Evolutionary conservation across 1,140 invertebrate genomes (phyloP).

Genomic region (Drosophila simulans): DNA sequence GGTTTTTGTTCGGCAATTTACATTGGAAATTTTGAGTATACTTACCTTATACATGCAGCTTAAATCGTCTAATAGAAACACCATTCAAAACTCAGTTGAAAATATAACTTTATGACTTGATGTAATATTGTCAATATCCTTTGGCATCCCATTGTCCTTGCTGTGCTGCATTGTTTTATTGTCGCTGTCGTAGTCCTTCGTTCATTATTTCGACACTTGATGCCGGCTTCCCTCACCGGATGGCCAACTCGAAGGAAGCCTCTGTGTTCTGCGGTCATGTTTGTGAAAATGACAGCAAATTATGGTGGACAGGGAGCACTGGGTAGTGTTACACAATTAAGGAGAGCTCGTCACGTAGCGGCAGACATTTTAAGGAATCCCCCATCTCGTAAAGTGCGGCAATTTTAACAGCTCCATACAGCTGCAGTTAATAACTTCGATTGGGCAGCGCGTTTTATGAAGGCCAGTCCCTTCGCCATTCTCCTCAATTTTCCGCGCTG

Average conservation of each 20-base stretch:
- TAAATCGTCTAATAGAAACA: too few relatives aligned
- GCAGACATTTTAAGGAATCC: conserved; percentile 9
- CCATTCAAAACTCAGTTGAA: too few relatives aligned
- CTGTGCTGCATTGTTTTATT: conserved; percentile 38
- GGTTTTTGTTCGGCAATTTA: too few relatives aligned
- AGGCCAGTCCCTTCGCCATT: background rate
- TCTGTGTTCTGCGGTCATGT: conserved; percentile 26
- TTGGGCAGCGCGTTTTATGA: conserved; percentile 35
- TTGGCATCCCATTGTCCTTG: conserved; percentile 19
- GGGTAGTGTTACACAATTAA: conserved; percentile 49
- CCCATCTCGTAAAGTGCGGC: conserved; percentile 37
- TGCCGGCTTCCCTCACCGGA: conserved; percentile 10
- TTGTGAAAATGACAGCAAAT: conserved; percentile 52
- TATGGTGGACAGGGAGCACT: conserved; percentile 33
- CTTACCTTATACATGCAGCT: too few relatives aligned
- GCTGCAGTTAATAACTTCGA: conserved; percentile 79
- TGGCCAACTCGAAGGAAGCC: conserved; percentile 7
- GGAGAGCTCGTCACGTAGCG: conserved; percentile 25
- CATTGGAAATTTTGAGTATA: too few relatives aligned
- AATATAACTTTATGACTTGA: too few relatives aligned
- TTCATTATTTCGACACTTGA: conserved; percentile 62
- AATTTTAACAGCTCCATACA: conserved; percentile 56
- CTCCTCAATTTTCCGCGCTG: conserved; percentile 49
- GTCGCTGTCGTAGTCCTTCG: conserved; percentile 34
- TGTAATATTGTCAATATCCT: too few relatives aligned